Evolutionary conservation across 1,140 invertebrate genomes (phyloP), one percentile per base, ranked within the genome.

Genomic region (Pomacea maculata): DNA sequence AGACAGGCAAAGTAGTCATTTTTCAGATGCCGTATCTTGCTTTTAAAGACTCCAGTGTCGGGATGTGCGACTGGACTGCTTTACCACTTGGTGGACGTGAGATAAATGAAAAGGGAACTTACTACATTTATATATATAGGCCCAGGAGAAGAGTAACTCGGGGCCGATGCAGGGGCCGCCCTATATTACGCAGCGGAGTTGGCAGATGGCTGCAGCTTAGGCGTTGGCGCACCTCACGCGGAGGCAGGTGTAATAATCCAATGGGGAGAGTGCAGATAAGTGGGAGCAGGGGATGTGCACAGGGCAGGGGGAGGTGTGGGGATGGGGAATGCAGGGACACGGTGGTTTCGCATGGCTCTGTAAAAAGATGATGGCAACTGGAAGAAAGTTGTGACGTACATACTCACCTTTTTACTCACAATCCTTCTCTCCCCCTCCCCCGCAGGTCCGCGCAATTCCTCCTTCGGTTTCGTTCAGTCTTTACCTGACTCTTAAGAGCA

Each of bases 221-320:
- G 67, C 67, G 67, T 70, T 70, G 67, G 67, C 67, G 10, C 12
- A 70, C 6, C 29, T 70, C 21, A 6, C 34, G 67, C 7, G 67
- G 6, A n/a, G 67, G 67, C 67, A 70, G 67, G 67, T 70, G 67
- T 70, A 70, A n/a, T 70, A n/a, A 25, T 61, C 57, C 57, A 61
- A 61, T 61, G 57, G 57, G 57, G 57, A 61, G 57, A 61, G 57
- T 17, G 15, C 11, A 61, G 57, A 61, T 61, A 61, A 61, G 57
- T 61, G 57, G 57, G 15, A 61, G 57, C 67, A 70, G 21, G 29
- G 21, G 67, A 70, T 14, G 3, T 21, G 11, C 67, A 12, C 6
- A n/a, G 21, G 67, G 67, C 10, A 70, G 64, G n/a, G 21, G 67
- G 1, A 11, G 21, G 2, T 4, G 67, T 15, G n/a, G 29, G 67